Evolutionary conservation across 2,113 vertebrate species (phyloP), one percentile per base, ranked within the genome.

Genomic region (Probosciger aterrimus): DNA sequence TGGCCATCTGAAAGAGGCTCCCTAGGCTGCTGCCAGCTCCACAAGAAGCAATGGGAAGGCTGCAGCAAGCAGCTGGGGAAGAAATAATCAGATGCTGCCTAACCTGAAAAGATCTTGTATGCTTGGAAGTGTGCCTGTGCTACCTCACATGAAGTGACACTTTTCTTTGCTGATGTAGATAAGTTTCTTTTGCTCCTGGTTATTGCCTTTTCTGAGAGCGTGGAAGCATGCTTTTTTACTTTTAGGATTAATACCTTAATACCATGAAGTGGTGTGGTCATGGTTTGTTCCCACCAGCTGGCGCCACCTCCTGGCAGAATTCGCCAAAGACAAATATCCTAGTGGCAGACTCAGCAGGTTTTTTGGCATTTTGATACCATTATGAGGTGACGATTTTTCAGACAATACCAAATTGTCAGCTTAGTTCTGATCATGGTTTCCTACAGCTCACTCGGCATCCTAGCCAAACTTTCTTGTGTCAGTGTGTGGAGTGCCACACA

Each of bases 231-330:
- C 41, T 69, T 13, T 33, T 59, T 88, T 76, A 8, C 41, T 37
- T 65, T 15, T 31, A 55, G 65, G 22, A 35, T 57, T n/a, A n/a
- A n/a, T n/a, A 57, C 33, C 55, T 33, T n/a, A 69, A 28, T 13
- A 4, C 3, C 5, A 25, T 37, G 0, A 70, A 23, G 20, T 7
- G 46, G 23, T 28, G 33, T 0, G 0, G 46, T 33, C 3, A 0
- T 5, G 20, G 23, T 28, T 78, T 43, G 27, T 25, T 50, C 31
- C 27, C 14, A 53, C 6, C 37, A 43, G 28, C 39, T 19, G 64
- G 73, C 27, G 27, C 46, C 25, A 37, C 16, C 68, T 63, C 43
- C 43, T 37, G 25, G 39, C n/a, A 53, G 57, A 59, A 53, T 27
- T 49, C 1, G 1, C 39, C 24, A 6, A 25, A 37, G 44, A 6